A percentile compares a stretch with the other conserved stretches of the same genome.
Evolutionary conservation across 2,888 invertebrate species (phyloP).

Genomic region (Troilus luridus): DNA sequence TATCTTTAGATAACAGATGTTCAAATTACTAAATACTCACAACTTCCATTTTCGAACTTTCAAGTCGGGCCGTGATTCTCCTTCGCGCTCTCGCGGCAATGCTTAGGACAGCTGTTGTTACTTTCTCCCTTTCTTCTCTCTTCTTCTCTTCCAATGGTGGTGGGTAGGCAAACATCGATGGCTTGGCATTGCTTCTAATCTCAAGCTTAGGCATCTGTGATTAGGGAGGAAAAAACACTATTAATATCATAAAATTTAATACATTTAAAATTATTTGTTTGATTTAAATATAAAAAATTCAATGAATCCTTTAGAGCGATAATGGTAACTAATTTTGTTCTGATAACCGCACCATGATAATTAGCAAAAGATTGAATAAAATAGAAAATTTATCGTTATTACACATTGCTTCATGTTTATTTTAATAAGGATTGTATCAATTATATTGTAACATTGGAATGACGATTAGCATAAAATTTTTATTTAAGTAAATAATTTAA

Average conservation of each 20-base stretch:
- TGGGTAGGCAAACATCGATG: slow-evolving; percentile 96
- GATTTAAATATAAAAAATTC: background rate
- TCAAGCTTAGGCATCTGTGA: slow-evolving; percentile 91
- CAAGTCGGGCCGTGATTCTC: slow-evolving; percentile 72
- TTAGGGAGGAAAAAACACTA: background rate
- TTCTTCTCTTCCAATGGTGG: slow-evolving; percentile 98
- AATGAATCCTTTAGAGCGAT: background rate
- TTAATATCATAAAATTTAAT: background rate
- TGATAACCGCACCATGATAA: no score
- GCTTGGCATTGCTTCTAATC: slow-evolving; percentile 92
- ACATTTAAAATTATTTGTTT: background rate
- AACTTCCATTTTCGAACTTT: slow-evolving; percentile 86
- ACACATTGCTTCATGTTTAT: background rate
- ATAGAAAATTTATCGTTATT: background rate
- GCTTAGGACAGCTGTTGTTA: slow-evolving; percentile 96
- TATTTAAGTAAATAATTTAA: no score
- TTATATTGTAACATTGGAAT: background rate
- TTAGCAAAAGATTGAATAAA: no score
- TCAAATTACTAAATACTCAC: slow-evolving; percentile 62
- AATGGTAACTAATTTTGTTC: background rate
- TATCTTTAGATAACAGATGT: background rate
- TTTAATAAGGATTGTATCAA: background rate
- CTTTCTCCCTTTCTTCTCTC: slow-evolving; percentile 96
- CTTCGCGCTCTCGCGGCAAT: slow-evolving; percentile 94
- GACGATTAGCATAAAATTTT: background rate